A percentile compares a stretch with the other conserved stretches of the same genome.
Conservation (phyloP, 2,888 invertebrate species). For the Drosophila ezoana region DNA sequence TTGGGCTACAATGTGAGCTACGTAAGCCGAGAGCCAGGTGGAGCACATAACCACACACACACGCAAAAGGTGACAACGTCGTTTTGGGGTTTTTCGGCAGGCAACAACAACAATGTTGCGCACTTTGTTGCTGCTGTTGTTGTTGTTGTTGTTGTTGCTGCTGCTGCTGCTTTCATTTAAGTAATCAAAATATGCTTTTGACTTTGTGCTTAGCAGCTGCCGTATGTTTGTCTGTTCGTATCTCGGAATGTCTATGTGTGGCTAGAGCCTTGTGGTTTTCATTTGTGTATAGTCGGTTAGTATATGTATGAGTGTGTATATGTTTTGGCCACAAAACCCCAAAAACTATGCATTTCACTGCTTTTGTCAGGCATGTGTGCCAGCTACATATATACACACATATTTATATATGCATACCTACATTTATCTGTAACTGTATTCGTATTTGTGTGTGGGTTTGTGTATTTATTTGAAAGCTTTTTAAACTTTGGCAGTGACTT, state of each 20-base stretch:
- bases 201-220: slow-evolving; percentile 75
- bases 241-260: slow-evolving; percentile 29
- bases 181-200: slow-evolving; percentile 81
- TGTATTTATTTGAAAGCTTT: slow-evolving; percentile 76
- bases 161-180: slow-evolving; percentile 71
- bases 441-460: slow-evolving; percentile 44
- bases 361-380: slow-evolving; percentile 63
- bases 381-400: background rate
- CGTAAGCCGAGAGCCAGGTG: slow-evolving; percentile 20
- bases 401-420: slow-evolving; percentile 11
- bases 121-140: slow-evolving; percentile 36
- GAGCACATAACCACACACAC: slow-evolving; percentile 8
- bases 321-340: slow-evolving; percentile 69
- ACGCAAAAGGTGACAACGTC: slow-evolving; percentile 69
- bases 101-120: slow-evolving; percentile 37
- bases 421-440: slow-evolving; percentile 15
- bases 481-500: slow-evolving; percentile 76
- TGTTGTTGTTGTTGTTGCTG: slow-evolving; percentile 30
- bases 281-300: slow-evolving; percentile 29
- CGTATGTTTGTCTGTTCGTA: slow-evolving; percentile 29
- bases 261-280: slow-evolving; percentile 49
- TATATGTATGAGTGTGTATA: slow-evolving; percentile 15
- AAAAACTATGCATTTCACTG: slow-evolving; percentile 77
- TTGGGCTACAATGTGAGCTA: slow-evolving; percentile 49
- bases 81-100: slow-evolving; percentile 48